Evolutionary conservation across 1,140 invertebrate genomes (phyloP).

Genomic region (Heliconius melpomene): DNA sequence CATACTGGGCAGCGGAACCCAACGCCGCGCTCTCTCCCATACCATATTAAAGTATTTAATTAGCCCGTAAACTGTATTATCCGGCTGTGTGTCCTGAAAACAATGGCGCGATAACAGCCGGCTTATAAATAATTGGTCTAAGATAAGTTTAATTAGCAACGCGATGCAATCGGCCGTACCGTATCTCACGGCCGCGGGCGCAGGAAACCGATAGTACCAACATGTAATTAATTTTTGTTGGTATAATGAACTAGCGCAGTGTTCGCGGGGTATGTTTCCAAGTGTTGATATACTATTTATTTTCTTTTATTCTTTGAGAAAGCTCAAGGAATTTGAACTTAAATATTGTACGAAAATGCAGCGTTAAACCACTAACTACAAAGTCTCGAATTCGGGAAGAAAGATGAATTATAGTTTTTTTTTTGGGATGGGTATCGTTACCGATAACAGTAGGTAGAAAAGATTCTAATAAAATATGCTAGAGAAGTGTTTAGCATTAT

Average conservation of each 20-base stretch:
- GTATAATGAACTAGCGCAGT: slow-evolving; percentile 26
- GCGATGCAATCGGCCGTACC: slow-evolving; percentile 66
- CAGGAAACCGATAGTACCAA: slow-evolving; percentile 49
- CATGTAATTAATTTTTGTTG: slow-evolving; percentile 58
- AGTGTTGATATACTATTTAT: not conserved
- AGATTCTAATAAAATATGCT: too few relatives aligned
- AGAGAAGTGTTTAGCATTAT: too few relatives aligned
- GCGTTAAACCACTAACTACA: too few relatives aligned
- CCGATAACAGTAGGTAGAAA: too few relatives aligned
- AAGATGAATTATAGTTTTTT: too few relatives aligned
- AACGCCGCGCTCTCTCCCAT: not conserved
- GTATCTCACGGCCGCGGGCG: slow-evolving; percentile 54
- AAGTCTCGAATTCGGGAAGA: too few relatives aligned
- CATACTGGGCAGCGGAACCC: too few relatives aligned
- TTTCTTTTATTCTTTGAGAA: not conserved
- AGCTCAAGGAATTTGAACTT: too few relatives aligned
- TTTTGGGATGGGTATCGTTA: too few relatives aligned
- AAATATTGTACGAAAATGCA: too few relatives aligned
- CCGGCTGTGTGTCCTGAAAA: slow-evolving; percentile 54
- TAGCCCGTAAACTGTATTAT: slow-evolving; percentile 21
- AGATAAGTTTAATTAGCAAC: slow-evolving; percentile 74
- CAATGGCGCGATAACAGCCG: slow-evolving; percentile 70
- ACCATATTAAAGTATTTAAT: slow-evolving; percentile 12
- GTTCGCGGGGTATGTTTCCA: slow-evolving; percentile 40
- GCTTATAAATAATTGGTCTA: slow-evolving; percentile 75